Evolutionary conservation across 2,797 vertebrate genomes (phyloP).

Genomic region (Ceyx erithaca): DNA sequence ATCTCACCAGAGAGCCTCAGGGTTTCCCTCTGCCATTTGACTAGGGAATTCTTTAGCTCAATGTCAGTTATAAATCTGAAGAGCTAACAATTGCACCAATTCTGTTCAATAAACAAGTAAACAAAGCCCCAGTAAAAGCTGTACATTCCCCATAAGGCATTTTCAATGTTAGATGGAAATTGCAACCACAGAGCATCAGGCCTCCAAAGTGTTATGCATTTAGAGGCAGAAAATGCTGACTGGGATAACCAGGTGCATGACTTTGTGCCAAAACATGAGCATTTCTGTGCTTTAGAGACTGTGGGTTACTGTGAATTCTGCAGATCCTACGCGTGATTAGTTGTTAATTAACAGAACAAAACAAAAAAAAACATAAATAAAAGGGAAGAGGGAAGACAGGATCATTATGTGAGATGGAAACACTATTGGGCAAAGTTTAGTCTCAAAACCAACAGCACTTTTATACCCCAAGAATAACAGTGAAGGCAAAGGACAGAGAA

Average conservation of each 20-base stretch:
- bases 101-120: conserved; percentile 16
- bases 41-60: background rate
- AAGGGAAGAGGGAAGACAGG: background rate
- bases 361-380: background rate
- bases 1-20: background rate
- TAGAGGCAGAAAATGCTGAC: background rate
- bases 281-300: background rate
- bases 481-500: background rate
- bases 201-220: background rate
- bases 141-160: background rate
- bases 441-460: background rate
- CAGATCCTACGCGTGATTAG: background rate
- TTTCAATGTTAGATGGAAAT: background rate
- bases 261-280: background rate
- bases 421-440: background rate
- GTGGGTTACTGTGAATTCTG: background rate
- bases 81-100: background rate
- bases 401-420: background rate
- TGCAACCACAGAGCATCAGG: background rate
- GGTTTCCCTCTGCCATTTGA: background rate
- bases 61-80: conserved; percentile 1
- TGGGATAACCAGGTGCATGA: background rate
- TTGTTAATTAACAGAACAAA: background rate
- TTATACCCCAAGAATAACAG: background rate
- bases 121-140: conserved; percentile 1